phyloP scores from a whole-genome alignment of 2,888 invertebrate genomes.

The Lochmaea capreae region DNA sequence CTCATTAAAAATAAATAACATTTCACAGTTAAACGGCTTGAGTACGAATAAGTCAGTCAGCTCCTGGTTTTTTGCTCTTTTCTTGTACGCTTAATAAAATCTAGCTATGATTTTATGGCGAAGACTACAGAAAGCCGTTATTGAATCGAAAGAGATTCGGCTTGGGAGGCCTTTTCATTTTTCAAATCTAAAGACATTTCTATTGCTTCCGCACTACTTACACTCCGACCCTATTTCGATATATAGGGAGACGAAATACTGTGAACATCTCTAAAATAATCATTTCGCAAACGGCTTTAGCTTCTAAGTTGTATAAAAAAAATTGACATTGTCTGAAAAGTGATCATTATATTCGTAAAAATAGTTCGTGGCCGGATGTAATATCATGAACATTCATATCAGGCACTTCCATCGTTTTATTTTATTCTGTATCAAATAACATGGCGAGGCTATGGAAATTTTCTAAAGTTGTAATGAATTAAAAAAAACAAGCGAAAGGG shows the following conservation, averaged over 20 bases:
- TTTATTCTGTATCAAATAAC: neutral
- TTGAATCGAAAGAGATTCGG: conserved; percentile 13
- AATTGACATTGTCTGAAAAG: neutral
- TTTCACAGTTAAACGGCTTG: neutral
- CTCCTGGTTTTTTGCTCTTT: neutral
- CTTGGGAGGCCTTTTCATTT: conserved; percentile 9
- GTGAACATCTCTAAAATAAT: neutral
- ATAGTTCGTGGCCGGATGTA: conserved; percentile 6
- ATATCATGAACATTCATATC: neutral
- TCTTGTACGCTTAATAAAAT: conserved; percentile 10
- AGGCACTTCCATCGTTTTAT: neutral
- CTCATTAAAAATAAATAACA: too few species aligned
- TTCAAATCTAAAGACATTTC: conserved; percentile 10
- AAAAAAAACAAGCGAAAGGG: neutral
- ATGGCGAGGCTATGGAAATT: neutral
- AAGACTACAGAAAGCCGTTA: conserved; percentile 3
- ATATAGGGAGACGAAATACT: neutral
- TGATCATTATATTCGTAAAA: neutral
- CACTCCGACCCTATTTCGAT: neutral
- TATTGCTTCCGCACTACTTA: conserved; percentile 13
- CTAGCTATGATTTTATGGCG: conserved; percentile 10
- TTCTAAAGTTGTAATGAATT: conserved; percentile 10
- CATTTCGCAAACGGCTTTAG: neutral
- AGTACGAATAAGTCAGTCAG: neutral
- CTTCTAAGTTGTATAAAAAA: neutral